A percentile compares a stretch with the other conserved stretches of the same genome.
Evolutionary conservation across 2,888 invertebrate species (phyloP).

Genomic region (Nezara viridula): DNA sequence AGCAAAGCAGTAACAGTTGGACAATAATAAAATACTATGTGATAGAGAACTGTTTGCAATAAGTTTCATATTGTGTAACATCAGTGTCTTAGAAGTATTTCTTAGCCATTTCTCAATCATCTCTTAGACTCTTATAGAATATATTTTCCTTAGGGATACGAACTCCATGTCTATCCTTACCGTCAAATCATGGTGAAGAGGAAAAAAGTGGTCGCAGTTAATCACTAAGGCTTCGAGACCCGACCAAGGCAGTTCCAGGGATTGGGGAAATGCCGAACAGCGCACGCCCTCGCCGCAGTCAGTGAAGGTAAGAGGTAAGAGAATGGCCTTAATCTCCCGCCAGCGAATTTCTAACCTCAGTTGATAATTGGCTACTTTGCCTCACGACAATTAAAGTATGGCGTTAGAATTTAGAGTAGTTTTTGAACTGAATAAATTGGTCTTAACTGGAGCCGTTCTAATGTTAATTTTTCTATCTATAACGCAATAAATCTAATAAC

Average conservation of each 20-base stretch:
- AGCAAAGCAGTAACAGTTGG: too few species aligned
- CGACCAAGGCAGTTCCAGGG: constrained; percentile 25
- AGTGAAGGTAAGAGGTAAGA: not conserved
- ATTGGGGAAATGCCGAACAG: constrained; percentile 27
- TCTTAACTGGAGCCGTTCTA: not conserved
- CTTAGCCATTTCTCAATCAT: not conserved
- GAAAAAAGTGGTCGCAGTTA: not conserved
- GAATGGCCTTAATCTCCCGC: not conserved
- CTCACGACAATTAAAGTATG: constrained; percentile 3
- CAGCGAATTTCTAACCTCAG: not conserved
- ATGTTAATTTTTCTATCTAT: not conserved
- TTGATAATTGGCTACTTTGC: constrained; percentile 4
- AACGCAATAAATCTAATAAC: not conserved
- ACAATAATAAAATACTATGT: too few species aligned
- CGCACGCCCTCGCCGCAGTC: not conserved
- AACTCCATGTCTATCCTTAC: not conserved
- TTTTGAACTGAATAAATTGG: not conserved
- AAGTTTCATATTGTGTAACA: too few species aligned
- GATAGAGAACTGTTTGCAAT: not conserved
- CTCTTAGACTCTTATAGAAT: not conserved
- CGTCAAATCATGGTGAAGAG: not conserved
- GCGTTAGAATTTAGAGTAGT: not conserved
- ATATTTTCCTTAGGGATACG: not conserved
- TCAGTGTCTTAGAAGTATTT: too few species aligned
- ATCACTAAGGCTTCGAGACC: not conserved